Base-by-base conservation (phyloP, 1,140 invertebrate species). In the Macrotrachela quadricornifera region DNA sequence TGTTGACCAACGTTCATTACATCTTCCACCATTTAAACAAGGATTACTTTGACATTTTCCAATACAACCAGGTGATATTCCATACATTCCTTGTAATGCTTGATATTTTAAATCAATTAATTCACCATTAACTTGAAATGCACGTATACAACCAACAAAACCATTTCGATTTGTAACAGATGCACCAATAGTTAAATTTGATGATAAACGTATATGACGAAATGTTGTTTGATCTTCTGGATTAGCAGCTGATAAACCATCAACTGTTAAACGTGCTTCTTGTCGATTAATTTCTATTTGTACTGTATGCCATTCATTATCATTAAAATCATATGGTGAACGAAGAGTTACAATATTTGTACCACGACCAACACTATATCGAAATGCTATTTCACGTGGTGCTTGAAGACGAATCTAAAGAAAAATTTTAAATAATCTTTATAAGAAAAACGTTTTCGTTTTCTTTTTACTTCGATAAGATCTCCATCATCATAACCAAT, bases 11-110 rank as follows among this genome's bases (percentile, higher is more conserved):
- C 78, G 76, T 71, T 96, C 90, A 47, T 78, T 75, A 63, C 90
- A 96, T 0, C 85, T 91, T 39, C 88, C 90, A 65, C 90, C 88
- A 66, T 95, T 95, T 10, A 92, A 75, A 61, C 90, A 95, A 8
- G 90, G 90, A 66, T 71, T 83, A 55, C 83, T 88, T 57, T 77
- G 74, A 68, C 90, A 95, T 66, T 84, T 86, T n/a, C 87, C 88
- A 52, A 80, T 69, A 71, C 90, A 96, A 6, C 82, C 87, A 59
- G 78, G 72, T 18, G 74, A 75, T 10, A 91, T 70, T 38, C 85
- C 85, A 64, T 64, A 64, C 47, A 63, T 43, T 17, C 49, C 51
- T 57, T 18, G 18, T 37, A 39, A 40, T 14, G 44, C 53, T 16
- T 51, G 30, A 42, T 76, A 70, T 50, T 77, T 70, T 49, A 96